These are phyloP conservation scores for Arremon aurantiirostris DNA, from an alignment of 2,797 vertebrate genomes.

Conservation along the genomic window DNA sequence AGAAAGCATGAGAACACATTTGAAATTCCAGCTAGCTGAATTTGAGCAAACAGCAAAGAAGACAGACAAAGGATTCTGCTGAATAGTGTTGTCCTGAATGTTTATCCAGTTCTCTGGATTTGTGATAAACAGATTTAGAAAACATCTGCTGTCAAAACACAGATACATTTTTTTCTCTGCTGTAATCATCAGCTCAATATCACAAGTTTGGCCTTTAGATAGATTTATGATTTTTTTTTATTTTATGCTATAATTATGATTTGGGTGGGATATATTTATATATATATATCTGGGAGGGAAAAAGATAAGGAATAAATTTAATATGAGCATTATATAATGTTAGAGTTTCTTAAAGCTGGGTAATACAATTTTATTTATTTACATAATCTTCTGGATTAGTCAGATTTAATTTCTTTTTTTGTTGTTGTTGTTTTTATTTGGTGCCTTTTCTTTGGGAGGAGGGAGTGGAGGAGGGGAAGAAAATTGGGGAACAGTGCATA, in stretches of 20 bases:
- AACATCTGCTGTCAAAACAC: not conserved
- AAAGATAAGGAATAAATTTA: not conserved
- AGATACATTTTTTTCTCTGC: not conserved
- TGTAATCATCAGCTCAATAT: not conserved
- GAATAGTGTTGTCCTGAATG: not conserved
- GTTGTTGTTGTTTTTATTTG: not conserved
- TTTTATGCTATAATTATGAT: not conserved
- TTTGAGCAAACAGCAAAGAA: not conserved
- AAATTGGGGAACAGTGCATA: fast-evolving
- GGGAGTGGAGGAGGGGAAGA: fast-evolving
- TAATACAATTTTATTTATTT: not conserved
- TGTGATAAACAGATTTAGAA: not conserved
- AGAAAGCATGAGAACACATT: not conserved
- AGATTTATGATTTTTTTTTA: not conserved
- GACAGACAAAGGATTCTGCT: not conserved
- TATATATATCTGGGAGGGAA: fast-evolving
- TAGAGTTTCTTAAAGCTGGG: not conserved
- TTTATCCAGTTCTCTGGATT: not conserved
- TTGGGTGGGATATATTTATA: not conserved
- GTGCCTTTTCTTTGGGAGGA: fast-evolving
- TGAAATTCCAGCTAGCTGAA: not conserved
- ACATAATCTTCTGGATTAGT: not conserved
- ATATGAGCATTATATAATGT: not conserved
- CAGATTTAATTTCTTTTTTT: not conserved
- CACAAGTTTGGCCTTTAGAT: not conserved